Percentiles rank a stretch among this genome's conserved stretches.
These are phyloP conservation scores for Gadopsis marmoratus DNA, from an alignment of 2,797 vertebrate species.

Conservation along the genomic window DNA sequence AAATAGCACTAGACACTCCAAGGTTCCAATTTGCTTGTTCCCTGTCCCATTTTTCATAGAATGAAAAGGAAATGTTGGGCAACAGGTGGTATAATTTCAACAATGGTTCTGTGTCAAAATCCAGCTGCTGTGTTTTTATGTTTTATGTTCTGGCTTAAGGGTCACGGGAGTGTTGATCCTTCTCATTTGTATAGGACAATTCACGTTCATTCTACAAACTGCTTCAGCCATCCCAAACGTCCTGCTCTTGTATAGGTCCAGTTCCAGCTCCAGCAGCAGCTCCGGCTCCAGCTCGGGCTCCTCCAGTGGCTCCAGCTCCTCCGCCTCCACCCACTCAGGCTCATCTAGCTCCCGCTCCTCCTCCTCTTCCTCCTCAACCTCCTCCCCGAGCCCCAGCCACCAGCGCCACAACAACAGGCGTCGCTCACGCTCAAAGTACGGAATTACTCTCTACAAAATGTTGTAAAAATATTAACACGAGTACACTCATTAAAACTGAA, in stretches of 20 bases:
- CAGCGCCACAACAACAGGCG: slow-evolving; percentile 92
- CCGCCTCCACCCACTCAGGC: slow-evolving; percentile 91
- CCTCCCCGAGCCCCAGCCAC: slow-evolving; percentile 91
- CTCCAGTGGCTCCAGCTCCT: slow-evolving; percentile 94
- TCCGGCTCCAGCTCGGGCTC: slow-evolving; percentile 94
- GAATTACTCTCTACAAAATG: not conserved
- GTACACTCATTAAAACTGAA: not conserved
- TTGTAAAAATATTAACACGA: not conserved
- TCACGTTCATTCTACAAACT: not conserved
- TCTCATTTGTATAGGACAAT: too few species aligned
- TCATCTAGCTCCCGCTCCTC: slow-evolving; percentile 94
- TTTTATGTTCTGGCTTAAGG: not conserved
- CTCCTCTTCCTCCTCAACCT: slow-evolving; percentile 89
- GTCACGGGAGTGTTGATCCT: not conserved
- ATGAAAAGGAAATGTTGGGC: not conserved
- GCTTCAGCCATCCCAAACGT: not conserved
- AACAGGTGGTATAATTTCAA: not conserved
- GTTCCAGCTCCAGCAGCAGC: slow-evolving; percentile 93
- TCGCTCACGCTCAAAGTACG: slow-evolving; percentile 92
- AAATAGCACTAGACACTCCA: not conserved
- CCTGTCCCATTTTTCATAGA: too few species aligned
- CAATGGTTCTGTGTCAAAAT: not conserved
- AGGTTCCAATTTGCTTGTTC: too few species aligned
- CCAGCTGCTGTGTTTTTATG: not conserved
- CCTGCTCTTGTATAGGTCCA: slow-evolving; percentile 71